A percentile compares a stretch with the other conserved stretches of the same genome.
Evolutionary conservation across 2,113 vertebrate genomes (phyloP).

Genomic region (Neolamprologus toae): DNA sequence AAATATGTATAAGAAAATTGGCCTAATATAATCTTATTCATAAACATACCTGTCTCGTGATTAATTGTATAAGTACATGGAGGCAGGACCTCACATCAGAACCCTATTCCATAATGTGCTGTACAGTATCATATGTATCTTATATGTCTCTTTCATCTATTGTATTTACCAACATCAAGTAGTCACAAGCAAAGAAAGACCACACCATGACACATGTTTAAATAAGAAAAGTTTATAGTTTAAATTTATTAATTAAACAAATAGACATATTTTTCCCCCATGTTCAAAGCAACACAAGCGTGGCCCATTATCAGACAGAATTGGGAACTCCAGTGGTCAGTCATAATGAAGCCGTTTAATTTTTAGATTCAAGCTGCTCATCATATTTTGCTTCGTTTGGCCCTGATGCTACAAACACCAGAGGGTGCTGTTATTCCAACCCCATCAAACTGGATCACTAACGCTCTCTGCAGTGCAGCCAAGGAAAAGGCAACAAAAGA

Average conservation of each 20-base stretch:
- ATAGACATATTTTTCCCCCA: fast-evolving
- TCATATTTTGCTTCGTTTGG: neutral
- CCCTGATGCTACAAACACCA: neutral
- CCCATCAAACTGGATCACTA: neutral
- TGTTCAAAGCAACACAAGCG: neutral
- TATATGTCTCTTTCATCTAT: neutral
- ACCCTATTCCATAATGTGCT: neutral
- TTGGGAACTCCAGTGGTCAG: neutral
- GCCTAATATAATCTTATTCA: neutral
- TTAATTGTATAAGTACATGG: neutral
- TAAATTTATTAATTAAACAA: neutral
- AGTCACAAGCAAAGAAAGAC: neutral
- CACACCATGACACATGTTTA: neutral
- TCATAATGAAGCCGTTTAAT: neutral
- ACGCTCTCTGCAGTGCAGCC: neutral
- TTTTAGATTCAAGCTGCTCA: neutral
- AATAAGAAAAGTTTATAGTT: neutral
- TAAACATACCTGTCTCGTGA: neutral
- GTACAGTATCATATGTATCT: neutral
- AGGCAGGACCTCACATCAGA: neutral
- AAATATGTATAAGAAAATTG: neutral
- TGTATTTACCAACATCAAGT: neutral
- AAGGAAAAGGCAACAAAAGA: neutral
- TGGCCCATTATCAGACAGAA: neutral
- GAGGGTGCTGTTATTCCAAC: neutral